A percentile compares a stretch with the other conserved stretches of the same genome.
Evolutionary conservation across 1,140 invertebrate species (phyloP).

Genomic region (Drepana arcuata): DNA sequence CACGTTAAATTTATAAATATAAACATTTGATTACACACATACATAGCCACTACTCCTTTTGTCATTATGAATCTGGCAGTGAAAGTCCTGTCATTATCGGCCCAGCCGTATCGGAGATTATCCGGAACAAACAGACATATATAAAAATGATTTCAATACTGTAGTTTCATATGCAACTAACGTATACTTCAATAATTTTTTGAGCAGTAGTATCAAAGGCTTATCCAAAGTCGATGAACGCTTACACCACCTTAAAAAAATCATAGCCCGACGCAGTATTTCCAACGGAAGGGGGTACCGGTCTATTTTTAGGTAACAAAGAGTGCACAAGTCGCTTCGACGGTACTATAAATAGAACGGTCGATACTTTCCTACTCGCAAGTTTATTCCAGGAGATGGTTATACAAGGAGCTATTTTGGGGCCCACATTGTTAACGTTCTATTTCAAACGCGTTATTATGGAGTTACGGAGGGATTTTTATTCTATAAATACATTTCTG

Average conservation of each 20-base stretch:
- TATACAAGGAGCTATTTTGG: conserved; percentile 48
- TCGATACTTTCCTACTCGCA: conserved; percentile 44
- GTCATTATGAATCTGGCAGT: too few species aligned
- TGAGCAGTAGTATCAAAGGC: too few species aligned
- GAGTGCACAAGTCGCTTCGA: conserved; percentile 36
- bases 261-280: neutral
- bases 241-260: neutral
- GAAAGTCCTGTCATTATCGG: too few species aligned
- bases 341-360: conserved; percentile 34
- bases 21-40: too few species aligned
- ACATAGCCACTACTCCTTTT: too few species aligned
- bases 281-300: conserved; percentile 10
- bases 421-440: conserved; percentile 35
- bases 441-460: too few species aligned
- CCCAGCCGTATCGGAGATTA: too few species aligned
- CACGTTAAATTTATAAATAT: too few species aligned
- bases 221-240: neutral
- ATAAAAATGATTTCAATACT: neutral
- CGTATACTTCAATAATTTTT: too few species aligned
- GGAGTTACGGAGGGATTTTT: neutral
- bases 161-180: neutral
- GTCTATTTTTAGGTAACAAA: conserved; percentile 46
- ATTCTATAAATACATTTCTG: neutral
- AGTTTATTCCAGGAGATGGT: conserved; percentile 39
- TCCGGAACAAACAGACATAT: neutral